Percentiles rank a stretch among this genome's conserved stretches.
Evolutionary conservation across 2,113 vertebrate species (phyloP).

Genomic region (Morone saxatilis): DNA sequence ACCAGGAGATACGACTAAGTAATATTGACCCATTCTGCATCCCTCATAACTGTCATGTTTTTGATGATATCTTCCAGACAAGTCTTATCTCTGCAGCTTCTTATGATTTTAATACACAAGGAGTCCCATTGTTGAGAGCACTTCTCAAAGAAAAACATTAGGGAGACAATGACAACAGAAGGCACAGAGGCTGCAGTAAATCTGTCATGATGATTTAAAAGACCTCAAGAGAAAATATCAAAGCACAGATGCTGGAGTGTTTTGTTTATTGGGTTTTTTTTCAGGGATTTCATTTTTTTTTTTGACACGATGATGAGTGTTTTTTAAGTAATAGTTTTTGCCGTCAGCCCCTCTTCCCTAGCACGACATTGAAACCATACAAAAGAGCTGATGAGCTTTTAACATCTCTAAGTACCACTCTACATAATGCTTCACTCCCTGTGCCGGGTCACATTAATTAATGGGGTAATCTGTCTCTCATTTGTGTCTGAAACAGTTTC

Average conservation of each 20-base stretch:
- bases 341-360: slow-evolving; percentile 4
- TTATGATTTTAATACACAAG: slow-evolving; percentile 12
- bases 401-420: slow-evolving; percentile 39
- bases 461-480: slow-evolving; percentile 19
- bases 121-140: slow-evolving; percentile 1
- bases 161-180: slow-evolving; percentile 12
- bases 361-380: background rate
- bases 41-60: background rate
- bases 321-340: slow-evolving; percentile 38
- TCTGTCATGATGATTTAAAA: slow-evolving; percentile 34
- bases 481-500: slow-evolving; percentile 26
- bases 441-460: slow-evolving; percentile 33
- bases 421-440: slow-evolving; percentile 7
- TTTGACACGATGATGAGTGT: background rate
- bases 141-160: slow-evolving; percentile 32
- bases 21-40: background rate
- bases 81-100: background rate
- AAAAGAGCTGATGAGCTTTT: slow-evolving; percentile 34
- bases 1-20: background rate
- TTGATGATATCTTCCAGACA: background rate
- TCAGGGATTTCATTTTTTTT: background rate
- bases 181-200: slow-evolving; percentile 2
- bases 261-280: background rate
- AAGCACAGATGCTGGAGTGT: slow-evolving; percentile 3
- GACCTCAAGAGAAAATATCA: slow-evolving; percentile 23